A percentile compares a stretch with the other conserved stretches of the same genome.
Evolutionary conservation across 2,888 invertebrate genomes (phyloP).

Genomic region (Dastarcus helophoroides): DNA sequence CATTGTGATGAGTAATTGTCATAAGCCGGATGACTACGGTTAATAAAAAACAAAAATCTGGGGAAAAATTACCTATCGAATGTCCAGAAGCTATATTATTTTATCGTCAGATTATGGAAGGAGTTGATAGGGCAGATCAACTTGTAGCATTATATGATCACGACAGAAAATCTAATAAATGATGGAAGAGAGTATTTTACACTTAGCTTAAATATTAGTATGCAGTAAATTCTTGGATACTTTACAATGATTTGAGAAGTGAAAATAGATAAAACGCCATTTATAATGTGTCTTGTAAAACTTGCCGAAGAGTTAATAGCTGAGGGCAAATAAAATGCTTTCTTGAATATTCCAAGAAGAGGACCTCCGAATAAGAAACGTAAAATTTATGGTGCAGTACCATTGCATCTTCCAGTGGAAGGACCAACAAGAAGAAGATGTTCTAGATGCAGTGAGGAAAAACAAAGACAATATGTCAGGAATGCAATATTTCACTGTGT

Average conservation of each 20-base stretch:
- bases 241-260: slow-evolving; percentile 5
- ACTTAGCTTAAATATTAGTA: background rate
- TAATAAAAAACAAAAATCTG: background rate
- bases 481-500: slow-evolving; percentile 12
- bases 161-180: too few species aligned
- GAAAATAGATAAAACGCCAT: slow-evolving; percentile 8
- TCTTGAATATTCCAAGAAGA: slow-evolving; percentile 9
- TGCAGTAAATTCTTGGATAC: background rate
- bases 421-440: slow-evolving; percentile 12
- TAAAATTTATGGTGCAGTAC: slow-evolving; percentile 11
- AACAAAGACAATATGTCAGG: slow-evolving; percentile 10
- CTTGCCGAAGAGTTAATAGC: slow-evolving; percentile 13
- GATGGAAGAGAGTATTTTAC: slow-evolving; percentile 1
- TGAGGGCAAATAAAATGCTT: slow-evolving; percentile 8
- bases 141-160: slow-evolving; percentile 1
- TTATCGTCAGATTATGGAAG: background rate
- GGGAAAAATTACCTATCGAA: slow-evolving; percentile 1
- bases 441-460: slow-evolving; percentile 5
- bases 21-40: slow-evolving; percentile 1
- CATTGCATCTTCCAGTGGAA: slow-evolving; percentile 12
- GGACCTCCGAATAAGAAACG: slow-evolving; percentile 8
- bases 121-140: slow-evolving; percentile 1
- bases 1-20: slow-evolving; percentile 1
- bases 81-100: background rate
- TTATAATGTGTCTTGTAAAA: slow-evolving; percentile 9